Conservation (phyloP, 2,113 vertebrate genomes). For the Gopherus flavomarginatus region DNA sequence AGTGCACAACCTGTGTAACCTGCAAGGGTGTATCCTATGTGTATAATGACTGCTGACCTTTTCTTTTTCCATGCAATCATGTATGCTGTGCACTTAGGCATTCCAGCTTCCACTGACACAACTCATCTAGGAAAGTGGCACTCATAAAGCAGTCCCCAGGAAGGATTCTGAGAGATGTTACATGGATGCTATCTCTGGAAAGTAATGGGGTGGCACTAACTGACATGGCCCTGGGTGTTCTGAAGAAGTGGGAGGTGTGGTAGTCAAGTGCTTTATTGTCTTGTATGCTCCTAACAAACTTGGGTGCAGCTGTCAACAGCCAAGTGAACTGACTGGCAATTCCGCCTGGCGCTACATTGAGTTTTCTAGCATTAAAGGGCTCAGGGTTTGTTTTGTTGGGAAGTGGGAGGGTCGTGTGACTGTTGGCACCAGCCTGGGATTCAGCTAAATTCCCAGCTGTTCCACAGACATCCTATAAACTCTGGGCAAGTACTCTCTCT, state of each 20-base stretch:
- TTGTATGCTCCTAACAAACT: not conserved
- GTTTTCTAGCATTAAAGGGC: not conserved
- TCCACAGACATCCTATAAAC: not conserved
- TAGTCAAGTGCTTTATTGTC: not conserved
- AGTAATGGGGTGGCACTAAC: constrained; percentile 2
- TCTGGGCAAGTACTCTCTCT: not conserved
- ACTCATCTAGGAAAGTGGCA: not conserved
- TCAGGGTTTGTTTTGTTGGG: not conserved
- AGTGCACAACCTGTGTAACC: not conserved
- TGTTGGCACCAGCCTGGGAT: rapidly evolving
- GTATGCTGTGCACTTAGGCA: not conserved
- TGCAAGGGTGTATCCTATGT: not conserved
- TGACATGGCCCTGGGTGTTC: not conserved
- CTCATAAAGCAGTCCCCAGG: not conserved
- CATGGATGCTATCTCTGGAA: not conserved
- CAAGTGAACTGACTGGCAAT: not conserved
- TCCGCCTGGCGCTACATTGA: not conserved
- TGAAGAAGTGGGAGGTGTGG: constrained; percentile 33
- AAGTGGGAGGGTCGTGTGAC: not conserved
- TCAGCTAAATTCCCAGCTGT: not conserved
- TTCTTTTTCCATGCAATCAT: not conserved
- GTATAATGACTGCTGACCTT: not conserved
- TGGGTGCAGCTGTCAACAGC: not conserved
- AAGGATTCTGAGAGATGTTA: not conserved
- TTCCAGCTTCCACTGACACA: not conserved